phyloP scores from a whole-genome alignment of 2,113 vertebrate genomes.

The Microtus montanus region DNA sequence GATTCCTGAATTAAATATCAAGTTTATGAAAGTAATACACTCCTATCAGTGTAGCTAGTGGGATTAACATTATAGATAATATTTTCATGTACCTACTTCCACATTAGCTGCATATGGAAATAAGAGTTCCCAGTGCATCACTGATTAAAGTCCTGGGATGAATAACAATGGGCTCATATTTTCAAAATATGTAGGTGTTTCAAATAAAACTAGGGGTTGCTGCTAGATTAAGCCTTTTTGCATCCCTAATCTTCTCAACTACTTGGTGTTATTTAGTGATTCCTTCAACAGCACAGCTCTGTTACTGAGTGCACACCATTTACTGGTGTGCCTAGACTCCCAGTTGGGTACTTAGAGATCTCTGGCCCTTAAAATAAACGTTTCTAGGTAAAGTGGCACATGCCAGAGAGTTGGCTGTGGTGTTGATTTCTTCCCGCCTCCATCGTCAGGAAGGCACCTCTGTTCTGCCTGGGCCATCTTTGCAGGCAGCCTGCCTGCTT shows the following conservation, averaged over 20 bases:
- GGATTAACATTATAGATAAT: background rate
- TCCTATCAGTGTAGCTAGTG: background rate
- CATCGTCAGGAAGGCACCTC: background rate
- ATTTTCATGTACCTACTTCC: background rate
- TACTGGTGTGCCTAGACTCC: background rate
- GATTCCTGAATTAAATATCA: background rate
- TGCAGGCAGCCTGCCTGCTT: accelerated
- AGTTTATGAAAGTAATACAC: background rate
- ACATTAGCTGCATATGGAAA: background rate
- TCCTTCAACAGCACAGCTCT: background rate
- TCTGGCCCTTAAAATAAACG: background rate
- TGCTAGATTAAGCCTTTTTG: background rate
- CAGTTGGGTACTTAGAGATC: background rate
- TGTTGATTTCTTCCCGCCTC: background rate
- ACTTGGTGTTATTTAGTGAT: background rate
- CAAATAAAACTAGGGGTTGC: background rate
- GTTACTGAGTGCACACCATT: background rate
- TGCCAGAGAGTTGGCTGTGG: background rate
- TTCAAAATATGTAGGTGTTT: background rate
- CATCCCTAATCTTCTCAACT: background rate
- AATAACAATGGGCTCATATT: background rate
- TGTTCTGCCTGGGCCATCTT: background rate
- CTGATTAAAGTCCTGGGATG: background rate
- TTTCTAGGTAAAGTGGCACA: background rate
- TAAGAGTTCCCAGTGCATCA: background rate